Conservation (phyloP, 2,888 invertebrate genomes). For the Oscheius sp. region DNA sequence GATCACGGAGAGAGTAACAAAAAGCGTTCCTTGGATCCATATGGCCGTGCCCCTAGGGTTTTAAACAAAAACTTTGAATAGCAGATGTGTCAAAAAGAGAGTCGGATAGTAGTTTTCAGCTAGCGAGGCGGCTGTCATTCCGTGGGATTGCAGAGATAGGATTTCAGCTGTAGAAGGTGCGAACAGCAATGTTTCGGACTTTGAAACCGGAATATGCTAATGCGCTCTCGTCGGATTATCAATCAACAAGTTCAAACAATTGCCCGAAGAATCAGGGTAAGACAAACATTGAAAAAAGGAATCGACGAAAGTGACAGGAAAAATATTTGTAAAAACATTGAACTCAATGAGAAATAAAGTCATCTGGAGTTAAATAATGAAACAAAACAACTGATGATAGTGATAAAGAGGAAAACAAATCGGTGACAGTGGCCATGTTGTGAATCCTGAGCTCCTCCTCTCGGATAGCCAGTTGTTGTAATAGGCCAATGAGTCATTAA, state of each 20-base stretch:
- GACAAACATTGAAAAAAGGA: too few species aligned
- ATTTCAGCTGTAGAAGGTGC: background rate
- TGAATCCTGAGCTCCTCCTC: conserved; percentile 7
- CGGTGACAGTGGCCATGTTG: conserved; percentile 3
- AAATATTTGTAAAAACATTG: background rate
- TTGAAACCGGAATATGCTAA: conserved; percentile 22
- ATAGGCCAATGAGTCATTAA: conserved; percentile 30
- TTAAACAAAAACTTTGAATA: conserved; percentile 1
- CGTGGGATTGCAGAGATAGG: background rate
- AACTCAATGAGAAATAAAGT: background rate
- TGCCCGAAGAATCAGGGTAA: background rate
- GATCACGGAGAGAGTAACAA: conserved; percentile 8
- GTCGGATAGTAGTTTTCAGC: background rate
- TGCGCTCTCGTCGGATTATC: conserved; percentile 13
- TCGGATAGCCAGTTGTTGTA: conserved; percentile 28
- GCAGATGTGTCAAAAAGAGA: background rate
- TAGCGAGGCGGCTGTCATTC: background rate
- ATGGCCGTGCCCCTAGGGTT: conserved; percentile 4
- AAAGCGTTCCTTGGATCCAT: background rate
- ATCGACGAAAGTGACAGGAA: background rate
- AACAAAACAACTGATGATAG: background rate
- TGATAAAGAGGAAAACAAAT: background rate
- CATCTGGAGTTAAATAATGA: background rate
- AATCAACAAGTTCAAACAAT: conserved; percentile 23
- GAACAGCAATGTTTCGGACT: conserved; percentile 11